Evolutionary conservation across 1,140 invertebrate genomes (phyloP), one percentile per base, ranked within the genome.

Genomic region (Oreohelix idahoensis): DNA sequence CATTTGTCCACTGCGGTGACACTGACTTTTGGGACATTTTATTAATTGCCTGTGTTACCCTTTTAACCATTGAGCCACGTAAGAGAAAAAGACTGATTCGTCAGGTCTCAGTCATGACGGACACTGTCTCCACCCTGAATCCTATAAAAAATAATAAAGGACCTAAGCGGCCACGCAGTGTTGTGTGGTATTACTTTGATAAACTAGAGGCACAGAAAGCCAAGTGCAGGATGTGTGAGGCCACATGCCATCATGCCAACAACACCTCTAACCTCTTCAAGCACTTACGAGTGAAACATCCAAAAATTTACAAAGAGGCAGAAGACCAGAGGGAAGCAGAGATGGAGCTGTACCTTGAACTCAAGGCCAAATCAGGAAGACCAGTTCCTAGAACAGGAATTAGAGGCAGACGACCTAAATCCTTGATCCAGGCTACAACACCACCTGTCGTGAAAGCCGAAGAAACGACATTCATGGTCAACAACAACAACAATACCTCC

Each of bases 121-220:
- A 79, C 35, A 5, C 35, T 58, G 51, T 79, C 49, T n/a, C 58
- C 51, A 10, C 35, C 2, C 32, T 39, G 26, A 79, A 20, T 5
- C 51, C 77, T 8, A 2, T 8, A 5, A 79, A 66, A n/a, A 38
- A 20, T 23, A 76, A 53, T 39, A 79, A 66, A n/a, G 53, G 77
- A 5, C 77, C 53, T 26, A 79, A 66, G 35, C 15, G 53, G 0
- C 77, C 77, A 36, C 76, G 76, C 4, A 78, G 76, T 78, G 77
- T 79, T 15, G 53, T 79, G 29, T 79, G 77, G 77, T 79, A 79
- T 42, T 79, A 79, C 26, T 79, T 79, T 79, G 77, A 79, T 39
- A 79, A 79, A 39, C 17, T 79, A 20, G 77, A 79, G n/a, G 35
- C 51, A 35, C 77, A 79, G 53, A 35, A 53, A 45, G 77, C 77